These are phyloP conservation scores for Karalla daura DNA, from an alignment of 2,797 vertebrate genomes.

Conservation along the genomic window DNA sequence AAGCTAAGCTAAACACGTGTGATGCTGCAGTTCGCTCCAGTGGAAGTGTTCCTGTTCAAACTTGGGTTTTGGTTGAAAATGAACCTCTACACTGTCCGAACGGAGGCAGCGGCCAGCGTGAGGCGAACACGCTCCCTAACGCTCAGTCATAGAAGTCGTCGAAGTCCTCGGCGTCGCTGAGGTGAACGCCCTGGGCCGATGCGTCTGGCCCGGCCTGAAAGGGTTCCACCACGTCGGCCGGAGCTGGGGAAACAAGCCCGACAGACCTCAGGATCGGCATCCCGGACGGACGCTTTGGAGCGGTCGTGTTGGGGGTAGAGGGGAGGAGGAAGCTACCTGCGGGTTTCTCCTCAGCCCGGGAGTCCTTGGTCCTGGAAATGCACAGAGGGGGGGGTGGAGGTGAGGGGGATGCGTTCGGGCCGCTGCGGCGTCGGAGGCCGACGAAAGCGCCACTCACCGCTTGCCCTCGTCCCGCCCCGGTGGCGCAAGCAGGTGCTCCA, in stretches of 20 bases:
- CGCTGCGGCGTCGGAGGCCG: neutral
- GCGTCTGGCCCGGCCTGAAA: constrained; percentile 41
- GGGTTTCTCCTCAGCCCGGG: constrained; percentile 33
- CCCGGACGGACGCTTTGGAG: no score
- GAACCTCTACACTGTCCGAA: no score
- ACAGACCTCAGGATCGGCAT: neutral
- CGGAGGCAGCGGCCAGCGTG: no score
- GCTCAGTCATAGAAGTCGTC: constrained; percentile 83
- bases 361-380: constrained; percentile 54
- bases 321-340: constrained; percentile 58
- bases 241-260: constrained; percentile 49
- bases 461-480: constrained; percentile 36
- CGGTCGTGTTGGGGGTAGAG: no score
- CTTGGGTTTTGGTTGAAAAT: no score
- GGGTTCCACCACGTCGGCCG: constrained; percentile 40
- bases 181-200: constrained; percentile 1
- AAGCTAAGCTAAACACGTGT: no score
- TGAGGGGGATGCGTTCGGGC: neutral
- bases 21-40: no score
- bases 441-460: constrained; percentile 55
- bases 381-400: neutral
- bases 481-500: constrained; percentile 81
- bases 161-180: constrained; percentile 75
- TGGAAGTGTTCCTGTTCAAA: no score
- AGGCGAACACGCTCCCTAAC: neutral